Evolutionary conservation across 1,140 invertebrate genomes (phyloP).

Genomic region (Tetragonula clypearis): DNA sequence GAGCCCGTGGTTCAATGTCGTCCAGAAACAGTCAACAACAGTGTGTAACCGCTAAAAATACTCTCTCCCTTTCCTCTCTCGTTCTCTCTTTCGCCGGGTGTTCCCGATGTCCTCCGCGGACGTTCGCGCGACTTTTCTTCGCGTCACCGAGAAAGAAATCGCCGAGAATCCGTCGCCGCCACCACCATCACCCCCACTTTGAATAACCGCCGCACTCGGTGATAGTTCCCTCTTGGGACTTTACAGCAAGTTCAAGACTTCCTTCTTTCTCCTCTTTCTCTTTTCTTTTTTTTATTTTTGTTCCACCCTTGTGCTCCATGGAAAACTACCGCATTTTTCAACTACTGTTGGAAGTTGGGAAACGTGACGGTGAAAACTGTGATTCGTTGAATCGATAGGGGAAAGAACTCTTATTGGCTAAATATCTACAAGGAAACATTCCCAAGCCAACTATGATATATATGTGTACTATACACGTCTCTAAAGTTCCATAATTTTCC

Average conservation of each 20-base stretch:
- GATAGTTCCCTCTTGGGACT: neutral
- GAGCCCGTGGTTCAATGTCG: slow-evolving; percentile 75
- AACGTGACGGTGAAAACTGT: no score
- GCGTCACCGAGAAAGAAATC: slow-evolving; percentile 21
- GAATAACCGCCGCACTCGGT: slow-evolving; percentile 9
- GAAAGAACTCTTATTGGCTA: no score
- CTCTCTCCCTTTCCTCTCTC: slow-evolving; percentile 66
- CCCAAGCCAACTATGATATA: no score
- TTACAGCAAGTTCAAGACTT: slow-evolving; percentile 2
- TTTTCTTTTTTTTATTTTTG: no score
- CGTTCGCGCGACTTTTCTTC: slow-evolving; percentile 53
- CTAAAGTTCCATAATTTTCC: no score
- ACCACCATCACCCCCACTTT: slow-evolving; percentile 24
- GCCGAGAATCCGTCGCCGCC: neutral
- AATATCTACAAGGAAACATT: no score
- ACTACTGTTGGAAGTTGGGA: neutral
- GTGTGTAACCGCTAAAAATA: slow-evolving; percentile 82
- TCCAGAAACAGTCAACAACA: slow-evolving; percentile 76
- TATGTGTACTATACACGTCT: no score
- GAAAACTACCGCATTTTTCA: neutral
- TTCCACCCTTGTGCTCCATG: neutral
- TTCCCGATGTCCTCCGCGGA: slow-evolving; percentile 25
- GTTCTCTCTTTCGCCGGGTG: slow-evolving; percentile 14
- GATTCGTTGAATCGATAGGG: no score
- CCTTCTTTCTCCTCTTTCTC: no score